A percentile compares a stretch with the other conserved stretches of the same genome.
These are phyloP conservation scores for Drosophila niveifrons DNA, from an alignment of 2,888 invertebrate genomes.

Conservation along the genomic window DNA sequence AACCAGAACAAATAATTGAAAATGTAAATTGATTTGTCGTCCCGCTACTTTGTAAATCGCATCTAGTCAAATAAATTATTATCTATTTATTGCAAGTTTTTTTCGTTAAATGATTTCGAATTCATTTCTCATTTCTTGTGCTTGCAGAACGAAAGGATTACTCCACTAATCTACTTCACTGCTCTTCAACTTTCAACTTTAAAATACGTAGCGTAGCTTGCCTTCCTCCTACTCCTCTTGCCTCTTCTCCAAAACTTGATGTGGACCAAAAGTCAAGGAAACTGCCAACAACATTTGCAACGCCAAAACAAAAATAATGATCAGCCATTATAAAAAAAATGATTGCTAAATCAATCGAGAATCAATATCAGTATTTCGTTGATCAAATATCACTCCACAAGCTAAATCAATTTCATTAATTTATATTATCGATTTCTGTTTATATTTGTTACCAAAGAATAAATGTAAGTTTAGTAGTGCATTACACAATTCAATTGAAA, in stretches of 20 bases:
- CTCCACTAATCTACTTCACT: constrained; percentile 6
- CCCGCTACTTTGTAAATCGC: constrained; percentile 47
- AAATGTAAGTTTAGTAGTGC: constrained; percentile 53
- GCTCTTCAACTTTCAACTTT: constrained; percentile 14
- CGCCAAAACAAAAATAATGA: constrained; percentile 15
- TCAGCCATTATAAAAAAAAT: neutral
- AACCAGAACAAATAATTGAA: constrained; percentile 12
- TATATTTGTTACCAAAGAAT: constrained; percentile 59
- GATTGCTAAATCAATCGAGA: neutral
- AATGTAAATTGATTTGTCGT: constrained; percentile 50
- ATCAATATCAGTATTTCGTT: constrained; percentile 19
- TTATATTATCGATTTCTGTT: constrained; percentile 28
- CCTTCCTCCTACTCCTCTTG: neutral
- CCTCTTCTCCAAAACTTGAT: constrained; percentile 5
- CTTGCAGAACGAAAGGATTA: constrained; percentile 25
- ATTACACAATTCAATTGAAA: constrained; percentile 44
- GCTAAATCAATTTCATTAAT: constrained; percentile 20
- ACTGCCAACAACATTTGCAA: constrained; percentile 24
- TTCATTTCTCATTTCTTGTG: constrained; percentile 25
- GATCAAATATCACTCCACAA: constrained; percentile 18
- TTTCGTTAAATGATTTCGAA: constrained; percentile 7
- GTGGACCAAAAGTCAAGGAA: constrained; percentile 28
- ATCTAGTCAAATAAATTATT: constrained; percentile 58
- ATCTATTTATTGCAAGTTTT: constrained; percentile 22
- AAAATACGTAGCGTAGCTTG: constrained; percentile 14